Evolutionary conservation across 2,888 invertebrate species (phyloP).

Genomic region (Nesidiocoris tenuis): DNA sequence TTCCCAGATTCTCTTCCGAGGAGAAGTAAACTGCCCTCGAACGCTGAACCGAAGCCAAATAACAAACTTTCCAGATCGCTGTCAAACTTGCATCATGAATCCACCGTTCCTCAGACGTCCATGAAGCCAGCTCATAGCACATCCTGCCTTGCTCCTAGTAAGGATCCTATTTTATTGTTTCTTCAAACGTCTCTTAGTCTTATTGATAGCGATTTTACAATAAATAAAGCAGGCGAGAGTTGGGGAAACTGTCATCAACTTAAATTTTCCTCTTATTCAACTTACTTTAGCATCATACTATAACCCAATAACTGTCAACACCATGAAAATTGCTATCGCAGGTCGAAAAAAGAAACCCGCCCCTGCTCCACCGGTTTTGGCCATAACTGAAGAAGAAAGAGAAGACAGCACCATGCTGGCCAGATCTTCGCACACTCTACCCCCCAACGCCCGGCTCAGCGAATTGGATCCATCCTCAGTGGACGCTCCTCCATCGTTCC

Average conservation of each 20-base stretch:
- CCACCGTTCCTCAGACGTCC: constrained; percentile 48
- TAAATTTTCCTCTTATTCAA: too few species aligned
- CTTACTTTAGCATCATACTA: too few species aligned
- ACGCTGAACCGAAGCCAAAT: constrained; percentile 36
- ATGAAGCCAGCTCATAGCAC: constrained; percentile 46
- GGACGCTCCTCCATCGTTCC: too few species aligned
- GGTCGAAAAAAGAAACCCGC: constrained; percentile 63
- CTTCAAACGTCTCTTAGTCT: background rate
- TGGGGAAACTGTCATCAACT: too few species aligned
- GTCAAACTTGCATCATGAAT: constrained; percentile 50
- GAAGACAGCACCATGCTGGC: constrained; percentile 28
- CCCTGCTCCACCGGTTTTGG: constrained; percentile 55
- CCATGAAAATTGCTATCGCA: too few species aligned
- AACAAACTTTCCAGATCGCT: constrained; percentile 51
- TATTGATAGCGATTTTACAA: too few species aligned
- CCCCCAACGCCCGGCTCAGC: constrained; percentile 42
- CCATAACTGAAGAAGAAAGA: constrained; percentile 45
- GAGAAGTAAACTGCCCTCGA: constrained; percentile 53
- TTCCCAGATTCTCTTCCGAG: constrained; percentile 56
- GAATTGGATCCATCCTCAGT: background rate
- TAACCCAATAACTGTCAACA: too few species aligned
- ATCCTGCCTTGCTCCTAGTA: constrained; percentile 46
- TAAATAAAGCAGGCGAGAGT: too few species aligned
- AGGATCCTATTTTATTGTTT: background rate
- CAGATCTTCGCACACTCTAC: constrained; percentile 39